Conservation (phyloP, 1,140 invertebrate genomes). For the Drosophila pseudoobscura region DNA sequence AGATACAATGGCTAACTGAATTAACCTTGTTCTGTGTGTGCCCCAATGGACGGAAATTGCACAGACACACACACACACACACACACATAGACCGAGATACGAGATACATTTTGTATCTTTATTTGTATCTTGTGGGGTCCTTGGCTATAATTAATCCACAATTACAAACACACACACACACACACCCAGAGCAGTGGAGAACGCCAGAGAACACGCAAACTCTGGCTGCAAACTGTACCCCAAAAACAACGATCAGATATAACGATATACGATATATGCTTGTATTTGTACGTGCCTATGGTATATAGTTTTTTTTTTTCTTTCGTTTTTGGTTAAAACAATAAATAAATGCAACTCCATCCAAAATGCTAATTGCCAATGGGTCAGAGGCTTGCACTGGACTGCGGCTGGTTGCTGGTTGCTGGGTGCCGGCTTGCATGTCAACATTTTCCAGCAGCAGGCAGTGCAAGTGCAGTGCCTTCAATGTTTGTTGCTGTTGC, state of each 20-base stretch:
- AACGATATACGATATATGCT: constrained; percentile 9
- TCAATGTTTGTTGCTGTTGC: constrained; percentile 2
- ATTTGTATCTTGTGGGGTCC: constrained; percentile 75
- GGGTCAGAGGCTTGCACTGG: constrained; percentile 43
- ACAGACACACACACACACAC: constrained; percentile 44
- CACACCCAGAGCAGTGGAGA: constrained; percentile 1
- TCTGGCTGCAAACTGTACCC: constrained; percentile 15
- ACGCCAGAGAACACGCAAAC: constrained; percentile 42
- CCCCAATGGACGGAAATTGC: constrained; percentile 69
- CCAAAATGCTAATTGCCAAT: constrained; percentile 75
- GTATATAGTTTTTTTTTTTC: not conserved
- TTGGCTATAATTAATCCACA: constrained; percentile 79
- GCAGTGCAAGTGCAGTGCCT: not conserved
- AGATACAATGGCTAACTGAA: constrained; percentile 71
- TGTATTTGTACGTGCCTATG: not conserved
- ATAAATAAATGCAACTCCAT: constrained; percentile 35
- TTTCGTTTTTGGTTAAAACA: constrained; percentile 6
- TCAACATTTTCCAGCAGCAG: constrained; percentile 27
- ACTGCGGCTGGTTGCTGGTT: no score
- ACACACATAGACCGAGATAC: constrained; percentile 35
- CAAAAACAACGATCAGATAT: constrained; percentile 45
- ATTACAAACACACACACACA: constrained; percentile 63
- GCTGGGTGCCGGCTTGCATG: constrained; percentile 48
- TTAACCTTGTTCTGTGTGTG: constrained; percentile 73
- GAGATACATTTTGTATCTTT: constrained; percentile 77